Evolutionary conservation across 2,113 vertebrate species (phyloP).

Genomic region (Pangasianodon gigas): DNA sequence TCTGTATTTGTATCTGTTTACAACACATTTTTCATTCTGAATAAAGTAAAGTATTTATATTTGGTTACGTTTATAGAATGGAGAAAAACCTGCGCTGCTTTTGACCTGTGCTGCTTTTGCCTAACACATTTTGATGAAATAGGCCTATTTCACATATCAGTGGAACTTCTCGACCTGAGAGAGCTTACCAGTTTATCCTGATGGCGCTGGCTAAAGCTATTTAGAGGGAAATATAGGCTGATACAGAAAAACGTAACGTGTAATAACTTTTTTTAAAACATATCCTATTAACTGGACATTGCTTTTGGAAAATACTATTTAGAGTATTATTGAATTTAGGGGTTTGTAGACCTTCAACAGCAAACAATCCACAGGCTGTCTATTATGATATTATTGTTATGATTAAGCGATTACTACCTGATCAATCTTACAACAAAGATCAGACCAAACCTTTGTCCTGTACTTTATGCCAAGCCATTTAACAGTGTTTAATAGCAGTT

Average conservation of each 20-base stretch:
- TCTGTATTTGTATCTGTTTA: neutral
- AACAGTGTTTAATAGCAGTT: conserved; percentile 30
- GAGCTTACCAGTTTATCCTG: neutral
- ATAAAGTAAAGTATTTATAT: neutral
- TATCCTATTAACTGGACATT: conserved; percentile 1
- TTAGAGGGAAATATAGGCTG: neutral
- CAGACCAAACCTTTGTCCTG: conserved; percentile 23
- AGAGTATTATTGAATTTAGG: neutral
- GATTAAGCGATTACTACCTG: conserved; percentile 22
- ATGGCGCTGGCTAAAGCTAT: neutral
- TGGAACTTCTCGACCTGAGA: neutral
- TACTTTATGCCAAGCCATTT: conserved; percentile 34
- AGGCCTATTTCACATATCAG: neutral
- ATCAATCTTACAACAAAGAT: conserved; percentile 37
- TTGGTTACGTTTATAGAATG: neutral
- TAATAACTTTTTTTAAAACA: neutral
- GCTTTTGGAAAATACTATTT: neutral
- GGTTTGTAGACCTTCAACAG: conserved; percentile 13
- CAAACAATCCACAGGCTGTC: neutral
- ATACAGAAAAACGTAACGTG: neutral
- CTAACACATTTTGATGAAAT: neutral
- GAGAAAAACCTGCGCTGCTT: neutral
- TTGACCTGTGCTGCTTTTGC: neutral
- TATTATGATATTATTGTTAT: conserved; percentile 23
- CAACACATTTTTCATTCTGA: neutral